A percentile compares a stretch with the other conserved stretches of the same genome.
Evolutionary conservation across 1,140 invertebrate species (phyloP).

Genomic region (Cepaea nemoralis): DNA sequence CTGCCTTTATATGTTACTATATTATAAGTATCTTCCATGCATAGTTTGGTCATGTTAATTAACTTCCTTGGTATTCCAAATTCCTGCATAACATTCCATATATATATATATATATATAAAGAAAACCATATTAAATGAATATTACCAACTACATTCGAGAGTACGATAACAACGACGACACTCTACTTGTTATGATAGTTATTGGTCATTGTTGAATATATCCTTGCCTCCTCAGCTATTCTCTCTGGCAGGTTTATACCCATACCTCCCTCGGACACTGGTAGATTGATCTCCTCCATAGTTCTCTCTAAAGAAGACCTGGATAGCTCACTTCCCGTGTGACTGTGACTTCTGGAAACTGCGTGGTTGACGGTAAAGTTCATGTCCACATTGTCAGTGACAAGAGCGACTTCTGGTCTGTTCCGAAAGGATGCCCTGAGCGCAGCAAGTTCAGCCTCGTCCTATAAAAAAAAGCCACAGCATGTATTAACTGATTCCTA

Average conservation of each 20-base stretch:
- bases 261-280: conserved; percentile 23
- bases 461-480: background rate
- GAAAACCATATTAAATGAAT: too few relatives aligned
- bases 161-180: too few relatives aligned
- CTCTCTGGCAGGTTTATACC: conserved; percentile 25
- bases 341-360: conserved; percentile 23
- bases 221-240: background rate
- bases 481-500: too few relatives aligned
- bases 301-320: conserved; percentile 39
- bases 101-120: too few relatives aligned
- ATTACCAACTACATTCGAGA: too few relatives aligned
- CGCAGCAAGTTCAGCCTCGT: conserved; percentile 32
- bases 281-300: conserved; percentile 46
- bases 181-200: background rate
- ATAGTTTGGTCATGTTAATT: too few relatives aligned
- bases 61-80: too few relatives aligned
- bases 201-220: conserved; percentile 1
- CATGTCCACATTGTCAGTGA: conserved; percentile 49
- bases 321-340: conserved; percentile 22
- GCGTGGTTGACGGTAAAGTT: conserved; percentile 53
- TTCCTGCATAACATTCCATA: too few relatives aligned
- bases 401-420: conserved; percentile 48
- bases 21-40: too few relatives aligned
- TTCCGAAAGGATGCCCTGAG: conserved; percentile 20
- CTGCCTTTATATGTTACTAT: too few relatives aligned